These are phyloP conservation scores for Epinotia brunnichana DNA, from an alignment of 2,888 invertebrate species.

Conservation along the genomic window DNA sequence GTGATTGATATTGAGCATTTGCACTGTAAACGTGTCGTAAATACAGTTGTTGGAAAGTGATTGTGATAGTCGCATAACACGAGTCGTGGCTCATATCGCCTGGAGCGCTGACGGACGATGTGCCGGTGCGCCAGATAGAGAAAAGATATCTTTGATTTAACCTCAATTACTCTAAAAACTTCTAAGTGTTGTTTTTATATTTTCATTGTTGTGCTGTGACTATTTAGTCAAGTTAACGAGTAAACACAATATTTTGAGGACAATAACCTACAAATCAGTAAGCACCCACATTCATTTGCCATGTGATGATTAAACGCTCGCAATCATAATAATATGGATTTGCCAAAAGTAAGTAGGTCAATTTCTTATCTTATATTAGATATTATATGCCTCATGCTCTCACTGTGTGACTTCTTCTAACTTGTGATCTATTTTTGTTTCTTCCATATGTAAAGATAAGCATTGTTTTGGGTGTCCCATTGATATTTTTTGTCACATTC, in stretches of 20 bases:
- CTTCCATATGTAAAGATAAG: conserved; percentile 11
- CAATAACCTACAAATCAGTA: conserved; percentile 58
- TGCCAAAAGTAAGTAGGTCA: conserved; percentile 63
- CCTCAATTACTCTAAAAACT: conserved; percentile 19
- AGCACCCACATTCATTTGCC: conserved; percentile 38
- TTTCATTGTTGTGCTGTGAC: conserved; percentile 46
- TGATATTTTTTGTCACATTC: conserved; percentile 3
- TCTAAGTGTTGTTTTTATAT: conserved; percentile 43
- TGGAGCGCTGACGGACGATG: conserved; percentile 43
- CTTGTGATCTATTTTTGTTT: conserved; percentile 11
- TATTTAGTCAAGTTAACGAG: conserved; percentile 53
- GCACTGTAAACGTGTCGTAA: conserved; percentile 55
- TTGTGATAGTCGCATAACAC: conserved; percentile 46
- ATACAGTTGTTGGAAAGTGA: conserved; percentile 46
- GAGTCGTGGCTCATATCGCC: conserved; percentile 48
- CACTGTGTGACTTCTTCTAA: conserved; percentile 24
- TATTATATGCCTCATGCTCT: conserved; percentile 32
- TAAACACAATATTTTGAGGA: conserved; percentile 57
- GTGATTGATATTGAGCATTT: conserved; percentile 47
- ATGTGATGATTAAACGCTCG: conserved; percentile 38
- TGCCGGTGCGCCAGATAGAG: conserved; percentile 39
- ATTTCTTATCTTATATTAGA: conserved; percentile 54
- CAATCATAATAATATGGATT: conserved; percentile 56
- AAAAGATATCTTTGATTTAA: conserved; percentile 28
- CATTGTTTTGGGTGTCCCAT: conserved; percentile 14